Conservation (phyloP, 2,888 invertebrate genomes). For the Catocala sponsa region DNA sequence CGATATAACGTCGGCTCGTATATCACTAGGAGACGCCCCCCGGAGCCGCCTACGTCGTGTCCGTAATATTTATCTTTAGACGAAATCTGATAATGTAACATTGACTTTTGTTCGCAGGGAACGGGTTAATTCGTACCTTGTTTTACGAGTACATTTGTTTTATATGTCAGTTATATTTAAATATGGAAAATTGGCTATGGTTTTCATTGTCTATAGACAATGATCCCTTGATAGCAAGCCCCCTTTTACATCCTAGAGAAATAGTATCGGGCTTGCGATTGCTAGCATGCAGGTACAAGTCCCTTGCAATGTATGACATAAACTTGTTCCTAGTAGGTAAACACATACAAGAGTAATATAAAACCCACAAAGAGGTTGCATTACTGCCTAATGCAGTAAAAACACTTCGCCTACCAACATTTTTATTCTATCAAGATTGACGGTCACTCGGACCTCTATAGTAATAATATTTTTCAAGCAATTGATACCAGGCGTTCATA, state of each 20-base stretch:
- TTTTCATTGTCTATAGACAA: too few relatives aligned
- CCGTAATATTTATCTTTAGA: slow-evolving; percentile 64
- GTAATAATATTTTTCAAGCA: slow-evolving; percentile 79
- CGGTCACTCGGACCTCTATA: slow-evolving; percentile 65
- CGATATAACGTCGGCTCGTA: slow-evolving; percentile 58
- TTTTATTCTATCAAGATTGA: slow-evolving; percentile 63
- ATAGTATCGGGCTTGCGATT: too few relatives aligned
- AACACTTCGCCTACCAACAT: slow-evolving; percentile 50
- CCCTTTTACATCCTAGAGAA: too few relatives aligned
- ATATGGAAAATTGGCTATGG: background rate
- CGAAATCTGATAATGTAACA: slow-evolving; percentile 59
- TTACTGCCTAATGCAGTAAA: slow-evolving; percentile 20
- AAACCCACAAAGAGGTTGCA: too few relatives aligned
- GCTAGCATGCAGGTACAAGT: too few relatives aligned
- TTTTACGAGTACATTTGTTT: slow-evolving; percentile 20
- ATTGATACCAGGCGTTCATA: slow-evolving; percentile 80
- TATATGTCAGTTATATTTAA: background rate
- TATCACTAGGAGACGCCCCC: slow-evolving; percentile 73
- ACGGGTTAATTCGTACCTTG: slow-evolving; percentile 47
- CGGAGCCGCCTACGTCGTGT: slow-evolving; percentile 77
- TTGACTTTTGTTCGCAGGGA: slow-evolving; percentile 50
- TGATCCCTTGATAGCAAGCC: too few relatives aligned
- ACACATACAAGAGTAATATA: too few relatives aligned
- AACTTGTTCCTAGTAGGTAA: too few relatives aligned
- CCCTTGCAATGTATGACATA: too few relatives aligned